A percentile compares a stretch with the other conserved stretches of the same genome.
phyloP scores from a whole-genome alignment of 2,797 vertebrate genomes.

The Coccyzus lansbergi region DNA sequence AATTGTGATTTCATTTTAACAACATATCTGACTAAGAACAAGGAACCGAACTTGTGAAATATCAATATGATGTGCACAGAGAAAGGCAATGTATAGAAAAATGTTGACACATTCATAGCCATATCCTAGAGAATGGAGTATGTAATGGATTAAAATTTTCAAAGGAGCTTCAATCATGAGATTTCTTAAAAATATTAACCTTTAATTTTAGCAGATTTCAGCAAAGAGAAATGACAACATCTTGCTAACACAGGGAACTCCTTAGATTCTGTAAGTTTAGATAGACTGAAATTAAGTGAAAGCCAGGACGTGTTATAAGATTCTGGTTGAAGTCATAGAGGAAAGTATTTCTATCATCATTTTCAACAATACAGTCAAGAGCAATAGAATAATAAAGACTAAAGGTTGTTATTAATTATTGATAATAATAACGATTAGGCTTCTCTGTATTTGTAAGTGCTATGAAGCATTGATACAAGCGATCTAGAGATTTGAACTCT shows the following conservation, averaged over 20 bases:
- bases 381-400: not conserved
- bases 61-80: not conserved
- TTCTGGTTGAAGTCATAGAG: not conserved
- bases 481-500: not conserved
- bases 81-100: not conserved
- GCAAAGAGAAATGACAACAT: not conserved
- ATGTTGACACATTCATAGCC: not conserved
- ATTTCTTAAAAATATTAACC: not conserved
- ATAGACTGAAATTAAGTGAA: not conserved
- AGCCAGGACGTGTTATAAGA: not conserved
- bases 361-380: not conserved
- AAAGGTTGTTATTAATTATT: not conserved
- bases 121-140: not conserved
- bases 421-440: not conserved
- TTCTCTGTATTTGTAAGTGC: not conserved
- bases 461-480: not conserved
- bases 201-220: not conserved
- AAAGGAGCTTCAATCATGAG: not conserved
- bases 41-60: not conserved
- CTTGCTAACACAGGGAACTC: not conserved
- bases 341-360: not conserved
- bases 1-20: not conserved
- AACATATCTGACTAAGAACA: not conserved
- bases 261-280: not conserved
- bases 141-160: not conserved